These are phyloP conservation scores for Netelia fuscicornis DNA, from an alignment of 2,888 invertebrate species.

Conservation along the genomic window DNA sequence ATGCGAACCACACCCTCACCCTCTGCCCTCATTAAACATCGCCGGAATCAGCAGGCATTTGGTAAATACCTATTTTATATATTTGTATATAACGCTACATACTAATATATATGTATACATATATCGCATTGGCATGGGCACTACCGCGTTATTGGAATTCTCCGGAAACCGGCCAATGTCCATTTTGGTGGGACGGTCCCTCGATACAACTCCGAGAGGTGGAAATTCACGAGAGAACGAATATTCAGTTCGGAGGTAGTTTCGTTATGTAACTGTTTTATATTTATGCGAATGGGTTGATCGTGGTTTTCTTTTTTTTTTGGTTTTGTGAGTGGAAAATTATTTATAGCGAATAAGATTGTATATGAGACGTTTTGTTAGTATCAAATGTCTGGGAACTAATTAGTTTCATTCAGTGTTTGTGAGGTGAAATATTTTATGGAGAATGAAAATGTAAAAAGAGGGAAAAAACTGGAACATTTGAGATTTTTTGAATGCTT, in stretches of 20 bases:
- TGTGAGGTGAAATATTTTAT: no score
- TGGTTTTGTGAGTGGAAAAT: no score
- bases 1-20: conserved; percentile 6
- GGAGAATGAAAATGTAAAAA: no score
- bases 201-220: conserved; percentile 24
- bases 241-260: not conserved
- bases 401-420: no score
- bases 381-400: no score
- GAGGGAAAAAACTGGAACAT: no score
- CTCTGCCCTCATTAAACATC: conserved; percentile 6
- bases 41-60: conserved; percentile 41
- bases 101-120: not conserved
- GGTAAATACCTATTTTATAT: conserved; percentile 38
- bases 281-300: no score
- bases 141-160: conserved; percentile 43
- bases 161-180: not conserved
- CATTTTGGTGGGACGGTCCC: not conserved
- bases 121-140: not conserved
- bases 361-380: no score
- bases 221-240: not conserved
- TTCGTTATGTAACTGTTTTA: no score
- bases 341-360: no score
- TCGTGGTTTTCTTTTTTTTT: no score
- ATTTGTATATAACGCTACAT: not conserved
- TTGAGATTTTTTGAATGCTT: no score